phyloP scores from a whole-genome alignment of 2,113 vertebrate genomes.

The Ceyx melanurus region DNA sequence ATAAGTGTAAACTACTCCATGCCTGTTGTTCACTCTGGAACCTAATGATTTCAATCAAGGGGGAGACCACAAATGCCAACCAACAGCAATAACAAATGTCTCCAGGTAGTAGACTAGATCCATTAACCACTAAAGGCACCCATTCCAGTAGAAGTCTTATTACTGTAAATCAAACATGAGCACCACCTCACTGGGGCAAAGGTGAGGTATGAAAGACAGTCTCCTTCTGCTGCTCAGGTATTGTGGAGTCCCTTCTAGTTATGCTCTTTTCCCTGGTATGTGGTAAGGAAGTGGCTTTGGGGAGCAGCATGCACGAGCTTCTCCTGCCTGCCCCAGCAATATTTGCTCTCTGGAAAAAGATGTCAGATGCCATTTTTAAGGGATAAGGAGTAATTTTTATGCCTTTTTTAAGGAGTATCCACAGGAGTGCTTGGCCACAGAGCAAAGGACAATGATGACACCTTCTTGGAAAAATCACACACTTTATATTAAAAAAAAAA shows the following conservation, averaged over 20 bases:
- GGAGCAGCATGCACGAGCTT: neutral
- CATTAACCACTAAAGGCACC: neutral
- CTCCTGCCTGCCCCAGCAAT: neutral
- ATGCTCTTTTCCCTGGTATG: neutral
- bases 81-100: neutral
- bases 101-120: neutral
- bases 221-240: no score
- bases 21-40: neutral
- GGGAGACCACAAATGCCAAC: neutral
- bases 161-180: neutral
- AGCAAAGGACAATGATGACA: neutral
- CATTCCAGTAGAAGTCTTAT: neutral
- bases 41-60: neutral
- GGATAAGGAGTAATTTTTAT: neutral
- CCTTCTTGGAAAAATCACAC: neutral
- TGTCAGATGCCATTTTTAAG: neutral
- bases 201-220: neutral
- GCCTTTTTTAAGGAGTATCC: neutral
- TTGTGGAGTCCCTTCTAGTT: neutral
- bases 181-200: neutral
- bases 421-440: neutral
- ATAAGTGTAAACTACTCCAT: neutral
- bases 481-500: neutral
- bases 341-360: neutral
- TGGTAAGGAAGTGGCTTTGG: neutral